Percentiles rank a stretch among this genome's conserved stretches.
These are phyloP conservation scores for Opisthocomus hoazin DNA, from an alignment of 2,113 vertebrate genomes.

Conservation along the genomic window DNA sequence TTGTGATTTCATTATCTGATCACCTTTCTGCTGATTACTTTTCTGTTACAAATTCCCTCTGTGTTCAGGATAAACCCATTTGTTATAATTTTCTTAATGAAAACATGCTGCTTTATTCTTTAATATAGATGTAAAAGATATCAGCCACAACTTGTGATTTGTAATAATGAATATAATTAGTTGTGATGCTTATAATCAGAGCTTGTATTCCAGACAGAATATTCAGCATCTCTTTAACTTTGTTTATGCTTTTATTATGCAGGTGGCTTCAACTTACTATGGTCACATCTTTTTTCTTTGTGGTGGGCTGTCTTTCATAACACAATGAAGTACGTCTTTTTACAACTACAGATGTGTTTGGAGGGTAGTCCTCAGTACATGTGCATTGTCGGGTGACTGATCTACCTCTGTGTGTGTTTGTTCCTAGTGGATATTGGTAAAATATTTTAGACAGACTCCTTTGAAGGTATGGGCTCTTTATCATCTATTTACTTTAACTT, in stretches of 20 bases:
- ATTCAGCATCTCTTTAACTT: background rate
- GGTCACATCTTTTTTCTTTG: background rate
- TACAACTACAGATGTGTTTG: background rate
- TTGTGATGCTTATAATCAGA: background rate
- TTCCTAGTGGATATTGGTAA: background rate
- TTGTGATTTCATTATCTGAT: background rate
- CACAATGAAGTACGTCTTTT: background rate
- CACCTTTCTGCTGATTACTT: background rate
- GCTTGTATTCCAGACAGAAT: background rate
- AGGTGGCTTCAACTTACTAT: background rate
- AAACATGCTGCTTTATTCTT: background rate
- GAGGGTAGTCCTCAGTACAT: background rate
- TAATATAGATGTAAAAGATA: background rate
- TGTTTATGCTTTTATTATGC: background rate
- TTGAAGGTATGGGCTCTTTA: background rate
- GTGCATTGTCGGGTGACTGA: background rate
- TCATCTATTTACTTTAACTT: background rate
- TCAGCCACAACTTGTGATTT: background rate
- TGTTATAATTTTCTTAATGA: background rate
- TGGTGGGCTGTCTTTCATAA: background rate
- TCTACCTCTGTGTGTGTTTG: background rate
- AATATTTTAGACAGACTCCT: background rate
- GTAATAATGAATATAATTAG: background rate
- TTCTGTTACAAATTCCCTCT: background rate
- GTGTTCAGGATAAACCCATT: background rate